Evolutionary conservation across 2,888 invertebrate species (phyloP).

Genomic region (Rhabditoides inermis): DNA sequence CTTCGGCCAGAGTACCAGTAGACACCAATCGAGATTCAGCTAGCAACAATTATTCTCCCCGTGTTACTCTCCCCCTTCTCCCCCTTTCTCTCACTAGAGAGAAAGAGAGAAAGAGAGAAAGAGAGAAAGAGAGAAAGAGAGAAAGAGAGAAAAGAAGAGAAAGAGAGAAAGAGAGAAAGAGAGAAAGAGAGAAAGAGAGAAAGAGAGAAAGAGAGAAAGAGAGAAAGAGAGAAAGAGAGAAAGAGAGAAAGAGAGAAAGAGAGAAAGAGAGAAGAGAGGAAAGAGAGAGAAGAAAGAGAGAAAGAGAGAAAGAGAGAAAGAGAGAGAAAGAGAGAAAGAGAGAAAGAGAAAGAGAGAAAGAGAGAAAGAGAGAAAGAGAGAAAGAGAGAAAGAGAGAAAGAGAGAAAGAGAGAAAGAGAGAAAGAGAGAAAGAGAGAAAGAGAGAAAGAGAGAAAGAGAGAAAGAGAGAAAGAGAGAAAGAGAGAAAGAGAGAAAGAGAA

Average conservation of each 20-base stretch:
- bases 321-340: neutral
- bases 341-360: neutral
- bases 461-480: neutral
- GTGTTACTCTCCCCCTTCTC: no score
- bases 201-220: no score
- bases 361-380: neutral
- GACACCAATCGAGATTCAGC: no score
- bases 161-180: no score
- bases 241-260: neutral
- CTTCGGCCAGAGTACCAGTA: no score
- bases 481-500: neutral
- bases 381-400: neutral
- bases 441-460: neutral
- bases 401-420: neutral
- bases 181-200: no score
- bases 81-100: no score
- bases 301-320: neutral
- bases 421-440: neutral
- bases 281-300: neutral
- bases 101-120: no score
- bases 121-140: no score
- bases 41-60: no score
- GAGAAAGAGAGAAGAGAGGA: neutral
- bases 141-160: no score
- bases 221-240: no score